These are phyloP conservation scores for Lordiphosa fenestrarum DNA, from an alignment of 2,888 invertebrate species.

Conservation along the genomic window DNA sequence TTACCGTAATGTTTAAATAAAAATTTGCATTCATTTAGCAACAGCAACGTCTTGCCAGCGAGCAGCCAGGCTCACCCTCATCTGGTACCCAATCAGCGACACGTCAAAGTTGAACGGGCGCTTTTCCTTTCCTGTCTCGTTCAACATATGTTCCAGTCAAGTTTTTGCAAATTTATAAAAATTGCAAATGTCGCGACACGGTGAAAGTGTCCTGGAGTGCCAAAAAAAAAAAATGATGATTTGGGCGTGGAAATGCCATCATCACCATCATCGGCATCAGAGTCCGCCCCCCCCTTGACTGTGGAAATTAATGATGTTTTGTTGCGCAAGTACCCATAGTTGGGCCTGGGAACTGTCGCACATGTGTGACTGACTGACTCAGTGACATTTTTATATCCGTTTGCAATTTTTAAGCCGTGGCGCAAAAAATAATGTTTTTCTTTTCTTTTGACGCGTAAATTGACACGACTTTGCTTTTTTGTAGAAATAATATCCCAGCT, in stretches of 20 bases:
- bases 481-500: constrained; percentile 18
- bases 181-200: constrained; percentile 55
- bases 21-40: constrained; percentile 73
- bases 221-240: constrained; percentile 24
- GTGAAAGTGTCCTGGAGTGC: constrained; percentile 55
- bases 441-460: constrained; percentile 56
- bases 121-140: constrained; percentile 19
- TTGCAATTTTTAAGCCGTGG: constrained; percentile 66
- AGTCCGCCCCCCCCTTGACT: constrained; percentile 20
- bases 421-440: constrained; percentile 38
- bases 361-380: constrained; percentile 62
- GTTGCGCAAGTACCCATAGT: constrained; percentile 40
- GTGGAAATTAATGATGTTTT: constrained; percentile 76
- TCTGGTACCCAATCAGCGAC: constrained; percentile 57
- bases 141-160: constrained; percentile 62
- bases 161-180: constrained; percentile 65
- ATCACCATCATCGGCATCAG: constrained; percentile 49
- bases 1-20: constrained; percentile 69
- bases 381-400: constrained; percentile 62
- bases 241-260: constrained; percentile 59
- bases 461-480: constrained; percentile 69
- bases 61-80: neutral
- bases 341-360: constrained; percentile 69
- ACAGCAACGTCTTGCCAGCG: neutral
- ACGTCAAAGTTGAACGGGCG: constrained; percentile 53